These are phyloP conservation scores for Siniperca undulata DNA, from an alignment of 2,797 vertebrate genomes.

Conservation along the genomic window DNA sequence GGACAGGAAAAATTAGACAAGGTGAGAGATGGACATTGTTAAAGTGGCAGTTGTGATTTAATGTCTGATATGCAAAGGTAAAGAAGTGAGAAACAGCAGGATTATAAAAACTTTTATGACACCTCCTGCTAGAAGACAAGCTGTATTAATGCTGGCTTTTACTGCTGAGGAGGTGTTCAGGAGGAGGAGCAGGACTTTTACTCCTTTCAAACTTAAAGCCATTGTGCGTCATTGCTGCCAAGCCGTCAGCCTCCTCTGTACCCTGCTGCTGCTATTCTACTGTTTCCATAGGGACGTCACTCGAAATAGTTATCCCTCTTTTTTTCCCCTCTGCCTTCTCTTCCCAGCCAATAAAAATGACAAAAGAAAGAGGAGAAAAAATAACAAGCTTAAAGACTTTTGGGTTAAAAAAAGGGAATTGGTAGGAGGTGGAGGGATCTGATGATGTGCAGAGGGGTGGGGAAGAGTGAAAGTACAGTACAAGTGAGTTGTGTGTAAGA, in stretches of 20 bases:
- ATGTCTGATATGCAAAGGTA: neutral
- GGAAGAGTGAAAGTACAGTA: neutral
- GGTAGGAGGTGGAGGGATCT: neutral
- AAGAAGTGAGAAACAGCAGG: neutral
- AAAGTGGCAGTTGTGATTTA: neutral
- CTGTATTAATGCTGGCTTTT: neutral
- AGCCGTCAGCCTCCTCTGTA: constrained; percentile 35
- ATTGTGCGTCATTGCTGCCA: neutral
- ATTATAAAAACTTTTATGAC: neutral
- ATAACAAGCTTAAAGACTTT: constrained; percentile 26
- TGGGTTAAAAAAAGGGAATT: neutral
- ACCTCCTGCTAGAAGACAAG: neutral
- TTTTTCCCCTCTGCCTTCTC: neutral
- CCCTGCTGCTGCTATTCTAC: constrained; percentile 33
- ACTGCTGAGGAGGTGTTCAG: neutral
- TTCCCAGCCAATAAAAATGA: constrained; percentile 40
- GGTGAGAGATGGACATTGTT: no score
- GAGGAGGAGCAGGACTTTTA: neutral
- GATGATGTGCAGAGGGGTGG: fast-evolving
- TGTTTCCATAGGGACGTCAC: constrained; percentile 73
- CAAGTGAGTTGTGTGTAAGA: neutral
- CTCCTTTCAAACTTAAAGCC: neutral
- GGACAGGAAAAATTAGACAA: neutral
- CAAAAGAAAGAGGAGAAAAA: constrained; percentile 25
- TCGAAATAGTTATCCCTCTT: constrained; percentile 49